These are phyloP conservation scores for Vulpes vulpes DNA, from an alignment of 2,113 vertebrate genomes.

Conservation along the genomic window DNA sequence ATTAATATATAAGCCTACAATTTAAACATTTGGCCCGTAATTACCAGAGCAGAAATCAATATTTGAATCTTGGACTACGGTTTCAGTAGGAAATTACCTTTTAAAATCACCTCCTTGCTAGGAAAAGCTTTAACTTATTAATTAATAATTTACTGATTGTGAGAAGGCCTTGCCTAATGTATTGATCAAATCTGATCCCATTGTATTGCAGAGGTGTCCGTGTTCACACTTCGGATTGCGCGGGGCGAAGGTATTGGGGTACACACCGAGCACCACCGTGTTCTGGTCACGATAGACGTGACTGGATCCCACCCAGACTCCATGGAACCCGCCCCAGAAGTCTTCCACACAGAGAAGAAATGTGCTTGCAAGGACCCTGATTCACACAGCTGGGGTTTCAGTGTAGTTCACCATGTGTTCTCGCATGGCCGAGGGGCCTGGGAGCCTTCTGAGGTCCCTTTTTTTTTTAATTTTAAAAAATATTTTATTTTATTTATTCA, in stretches of 20 bases:
- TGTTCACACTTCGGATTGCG: not conserved
- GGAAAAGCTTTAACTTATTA: slow-evolving; percentile 58
- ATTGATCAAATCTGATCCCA: slow-evolving; percentile 41
- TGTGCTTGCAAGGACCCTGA: not conserved
- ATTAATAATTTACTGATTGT: slow-evolving; percentile 72
- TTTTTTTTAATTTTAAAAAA: too few relatives aligned
- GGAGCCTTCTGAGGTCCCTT: not conserved
- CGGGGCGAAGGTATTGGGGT: not conserved
- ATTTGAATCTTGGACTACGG: slow-evolving; percentile 66
- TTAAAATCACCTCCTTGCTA: slow-evolving; percentile 65
- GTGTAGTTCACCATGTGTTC: not conserved
- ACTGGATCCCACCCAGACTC: not conserved
- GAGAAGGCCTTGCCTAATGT: slow-evolving; percentile 40
- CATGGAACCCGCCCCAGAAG: not conserved
- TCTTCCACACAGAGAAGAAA: slow-evolving; percentile 14
- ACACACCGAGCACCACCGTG: not conserved
- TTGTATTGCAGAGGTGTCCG: slow-evolving; percentile 10
- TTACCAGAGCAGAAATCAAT: slow-evolving; percentile 71
- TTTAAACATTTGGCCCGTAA: slow-evolving; percentile 57
- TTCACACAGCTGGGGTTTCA: not conserved
- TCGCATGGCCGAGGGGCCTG: not conserved
- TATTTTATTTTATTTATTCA: too few relatives aligned
- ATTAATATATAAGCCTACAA: slow-evolving; percentile 52
- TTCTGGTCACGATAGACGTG: not conserved
- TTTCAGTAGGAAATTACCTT: slow-evolving; percentile 56